Evolutionary conservation across 2,888 invertebrate species (phyloP), one percentile per base, ranked within the genome.

Genomic region (Oeneis ivallda): DNA sequence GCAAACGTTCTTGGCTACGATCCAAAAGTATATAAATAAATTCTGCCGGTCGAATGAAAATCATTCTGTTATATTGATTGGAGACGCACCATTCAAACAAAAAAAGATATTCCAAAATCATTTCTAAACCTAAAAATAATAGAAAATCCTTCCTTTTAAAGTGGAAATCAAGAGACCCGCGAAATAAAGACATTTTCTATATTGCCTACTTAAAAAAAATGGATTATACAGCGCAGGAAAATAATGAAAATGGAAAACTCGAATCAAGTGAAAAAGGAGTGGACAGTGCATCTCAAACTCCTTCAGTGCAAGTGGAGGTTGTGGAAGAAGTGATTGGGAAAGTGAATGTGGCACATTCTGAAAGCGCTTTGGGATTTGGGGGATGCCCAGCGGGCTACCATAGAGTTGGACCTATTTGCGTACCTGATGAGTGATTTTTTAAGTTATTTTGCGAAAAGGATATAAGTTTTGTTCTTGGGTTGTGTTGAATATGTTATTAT

Each of bases 301-400:
- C 34, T 59, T 19, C 17, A 41, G 43, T 37, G 15, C 19, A 34
- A 43, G 26, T 19, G 19, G 64, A 39, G 6, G 64, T 53, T 32
- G 64, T 64, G 4, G 64, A 64, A 45, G 64, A 64, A 59, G 61
- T 52, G 39, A 59, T 64, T 19, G 43, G 9, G 11, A 58, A 64
- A 32, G 49, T 39, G 54, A 15, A 64, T 15, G 34, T 52, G 10
- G 7, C 52, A 13, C 9, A 58, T 9, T 59, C 43, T 9, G 34
- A 59, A 34, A 9, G 34, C 37, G 26, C 52, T 13, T n/a, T 52
- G 13, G n/a, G 9, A 26, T n/a, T 8, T 15, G 43, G 8, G 39
- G 57, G 32, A 34, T 68, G 67, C 13, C 58, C 67, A 17, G 61
- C 26, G 2, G 62, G 65, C 2, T 62, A 54, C 19, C 43, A 52